Evolutionary conservation across 2,797 vertebrate genomes (phyloP).

Genomic region (Eospalax fontanierii): DNA sequence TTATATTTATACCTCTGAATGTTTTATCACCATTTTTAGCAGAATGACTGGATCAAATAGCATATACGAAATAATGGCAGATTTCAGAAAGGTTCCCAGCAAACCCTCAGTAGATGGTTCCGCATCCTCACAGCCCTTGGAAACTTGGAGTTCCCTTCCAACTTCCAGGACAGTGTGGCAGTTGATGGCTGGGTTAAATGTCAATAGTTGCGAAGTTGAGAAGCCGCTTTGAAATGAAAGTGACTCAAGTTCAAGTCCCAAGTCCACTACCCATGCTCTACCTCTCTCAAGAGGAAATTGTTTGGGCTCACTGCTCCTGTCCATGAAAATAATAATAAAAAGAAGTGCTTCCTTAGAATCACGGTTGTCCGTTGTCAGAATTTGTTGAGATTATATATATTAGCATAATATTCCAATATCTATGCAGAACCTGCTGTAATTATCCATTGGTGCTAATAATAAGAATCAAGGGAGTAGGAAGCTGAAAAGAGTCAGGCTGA

Average conservation of each 20-base stretch:
- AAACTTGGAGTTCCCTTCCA: neutral
- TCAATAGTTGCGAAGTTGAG: neutral
- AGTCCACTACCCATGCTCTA: too few relatives aligned
- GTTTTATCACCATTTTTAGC: neutral
- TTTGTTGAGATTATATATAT: neutral
- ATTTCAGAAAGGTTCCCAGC: neutral
- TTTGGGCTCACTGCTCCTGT: neutral
- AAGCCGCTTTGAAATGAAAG: slow-evolving; percentile 13
- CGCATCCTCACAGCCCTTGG: neutral
- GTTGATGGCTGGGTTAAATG: neutral
- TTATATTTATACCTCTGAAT: neutral
- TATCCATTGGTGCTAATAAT: slow-evolving; percentile 27
- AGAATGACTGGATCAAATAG: neutral
- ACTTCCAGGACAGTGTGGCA: neutral
- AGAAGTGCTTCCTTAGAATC: neutral
- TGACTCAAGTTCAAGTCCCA: neutral
- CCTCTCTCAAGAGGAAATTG: neutral
- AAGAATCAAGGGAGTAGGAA: slow-evolving; percentile 16
- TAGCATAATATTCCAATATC: neutral
- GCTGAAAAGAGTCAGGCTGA: neutral
- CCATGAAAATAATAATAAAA: neutral
- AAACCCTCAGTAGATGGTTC: neutral
- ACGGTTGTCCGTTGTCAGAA: neutral
- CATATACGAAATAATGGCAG: neutral
- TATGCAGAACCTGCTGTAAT: neutral